A percentile compares a stretch with the other conserved stretches of the same genome.
phyloP scores from a whole-genome alignment of 2,888 invertebrate genomes.

The Odontocolon sp. region DNA sequence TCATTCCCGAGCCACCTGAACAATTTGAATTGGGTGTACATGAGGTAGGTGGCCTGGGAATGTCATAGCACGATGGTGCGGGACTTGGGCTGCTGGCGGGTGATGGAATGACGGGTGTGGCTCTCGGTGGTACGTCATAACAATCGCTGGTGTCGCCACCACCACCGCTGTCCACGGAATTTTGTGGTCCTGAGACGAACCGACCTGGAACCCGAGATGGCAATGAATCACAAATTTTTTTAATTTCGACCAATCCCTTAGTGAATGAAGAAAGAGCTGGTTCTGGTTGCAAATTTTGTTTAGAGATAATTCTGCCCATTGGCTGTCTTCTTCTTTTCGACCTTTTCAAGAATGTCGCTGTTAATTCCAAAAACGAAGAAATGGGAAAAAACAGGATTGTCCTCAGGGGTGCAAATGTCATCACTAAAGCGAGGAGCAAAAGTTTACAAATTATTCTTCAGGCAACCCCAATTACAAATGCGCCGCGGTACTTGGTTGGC shows the following conservation, averaged over 20 bases:
- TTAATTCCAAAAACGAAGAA: too few species aligned
- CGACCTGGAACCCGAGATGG: slow-evolving; percentile 68
- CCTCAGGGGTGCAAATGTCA: not conserved
- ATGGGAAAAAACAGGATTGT: slow-evolving; percentile 27
- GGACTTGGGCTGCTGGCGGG: slow-evolving; percentile 83
- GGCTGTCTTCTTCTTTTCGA: too few species aligned
- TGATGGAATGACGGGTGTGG: slow-evolving; percentile 83
- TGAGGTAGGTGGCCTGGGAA: slow-evolving; percentile 76
- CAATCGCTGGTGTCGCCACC: slow-evolving; percentile 79
- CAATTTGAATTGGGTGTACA: slow-evolving; percentile 78
- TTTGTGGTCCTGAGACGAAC: slow-evolving; percentile 71
- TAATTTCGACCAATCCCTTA: too few species aligned
- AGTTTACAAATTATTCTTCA: slow-evolving; percentile 38
- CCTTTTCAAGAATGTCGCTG: too few species aligned
- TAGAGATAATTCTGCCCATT: too few species aligned
- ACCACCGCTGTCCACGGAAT: slow-evolving; percentile 73
- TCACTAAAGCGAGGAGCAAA: not conserved
- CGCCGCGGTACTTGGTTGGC: not conserved
- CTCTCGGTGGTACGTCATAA: slow-evolving; percentile 86
- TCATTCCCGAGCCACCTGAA: slow-evolving; percentile 74
- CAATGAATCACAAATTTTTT: not conserved
- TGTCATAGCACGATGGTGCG: slow-evolving; percentile 81
- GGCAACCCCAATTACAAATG: not conserved
- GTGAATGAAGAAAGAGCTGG: too few species aligned
- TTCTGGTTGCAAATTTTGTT: too few species aligned